Base-by-base conservation (phyloP, 2,797 vertebrate species). In the Somateria mollissima region DNA sequence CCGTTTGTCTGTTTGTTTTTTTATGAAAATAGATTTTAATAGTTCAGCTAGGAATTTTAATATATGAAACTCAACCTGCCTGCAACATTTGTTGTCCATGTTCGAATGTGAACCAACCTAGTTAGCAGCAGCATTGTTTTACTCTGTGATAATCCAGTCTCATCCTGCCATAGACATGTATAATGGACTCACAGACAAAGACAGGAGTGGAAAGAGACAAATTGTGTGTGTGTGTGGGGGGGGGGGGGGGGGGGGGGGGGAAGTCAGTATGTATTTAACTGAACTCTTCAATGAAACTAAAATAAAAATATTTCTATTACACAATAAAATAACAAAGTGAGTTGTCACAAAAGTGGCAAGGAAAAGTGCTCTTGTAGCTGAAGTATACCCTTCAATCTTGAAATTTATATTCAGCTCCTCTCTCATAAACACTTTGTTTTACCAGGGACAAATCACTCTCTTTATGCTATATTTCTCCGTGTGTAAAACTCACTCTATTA, bases 11-110 rank as follows among this genome's bases (percentile, higher is more conserved):
- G 62, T 47, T 75, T 75, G 13, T 34, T 76, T 79, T 79, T 37
- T 75, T 89, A 43, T 61, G 34, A 83, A 94, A 95, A 89, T 37
- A 83, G 45, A 72, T 94, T 83, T 85, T 85, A 89, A 74, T 61
- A 65, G 54, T 36, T 37, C 21, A 64, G 30, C 5, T n/a, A 90
- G 57, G 57, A 80, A 60, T 34, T 80, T 78, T 72, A 81, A 85
- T 51, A 70, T 65, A 30, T 22, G 54, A 78, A 84, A 79, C 56
- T 90, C 66, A 82, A 88, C 87, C 58, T 45, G 37, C 49, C 27
- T 19, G 14, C 53, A 82, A 22, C 24, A 37, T 82, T 72, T 81
- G 20, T 56, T 56, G 32, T n/a, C 58, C 4, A 0, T 37, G 66
- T 64, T 66, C 66, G 47, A 69, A 78, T 14, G 28, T 37, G 24